A percentile compares a stretch with the other conserved stretches of the same genome.
These are phyloP conservation scores for Drosophila phalerata DNA, from an alignment of 2,888 invertebrate genomes.

Conservation along the genomic window DNA sequence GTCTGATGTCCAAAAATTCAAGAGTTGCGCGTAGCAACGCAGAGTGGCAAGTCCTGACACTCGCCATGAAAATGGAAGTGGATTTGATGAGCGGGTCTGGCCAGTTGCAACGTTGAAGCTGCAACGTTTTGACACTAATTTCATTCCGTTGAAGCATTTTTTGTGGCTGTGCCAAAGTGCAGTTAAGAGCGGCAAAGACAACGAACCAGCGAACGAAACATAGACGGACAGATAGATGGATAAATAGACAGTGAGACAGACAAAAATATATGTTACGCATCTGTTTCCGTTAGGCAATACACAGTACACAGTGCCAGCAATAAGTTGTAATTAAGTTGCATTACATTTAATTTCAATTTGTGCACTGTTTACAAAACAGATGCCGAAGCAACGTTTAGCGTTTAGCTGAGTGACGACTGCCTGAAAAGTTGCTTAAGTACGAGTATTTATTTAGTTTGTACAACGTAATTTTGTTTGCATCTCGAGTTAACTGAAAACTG, in stretches of 20 bases:
- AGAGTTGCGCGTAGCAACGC: slow-evolving; percentile 50
- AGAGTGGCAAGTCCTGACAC: slow-evolving; percentile 24
- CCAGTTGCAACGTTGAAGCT: slow-evolving; percentile 59
- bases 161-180: slow-evolving; percentile 52
- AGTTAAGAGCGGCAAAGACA: slow-evolving; percentile 17
- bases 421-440: slow-evolving; percentile 42
- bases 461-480: slow-evolving; percentile 58
- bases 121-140: slow-evolving; percentile 82
- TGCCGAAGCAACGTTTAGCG: slow-evolving; percentile 8
- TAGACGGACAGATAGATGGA: background rate
- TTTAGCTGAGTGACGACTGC: slow-evolving; percentile 13
- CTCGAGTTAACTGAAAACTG: slow-evolving; percentile 46
- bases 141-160: slow-evolving; percentile 69
- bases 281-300: slow-evolving; percentile 25
- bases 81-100: slow-evolving; percentile 42
- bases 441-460: slow-evolving; percentile 66
- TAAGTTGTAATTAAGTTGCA: slow-evolving; percentile 69
- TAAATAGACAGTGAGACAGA: background rate
- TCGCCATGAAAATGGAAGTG: slow-evolving; percentile 48
- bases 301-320: slow-evolving; percentile 33
- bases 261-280: slow-evolving; percentile 37
- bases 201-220: slow-evolving; percentile 1
- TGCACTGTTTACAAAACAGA: slow-evolving; percentile 18
- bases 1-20: slow-evolving; percentile 34
- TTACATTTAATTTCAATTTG: slow-evolving; percentile 72